phyloP scores from a whole-genome alignment of 2,113 vertebrate genomes.

The Xenopus laevis region DNA sequence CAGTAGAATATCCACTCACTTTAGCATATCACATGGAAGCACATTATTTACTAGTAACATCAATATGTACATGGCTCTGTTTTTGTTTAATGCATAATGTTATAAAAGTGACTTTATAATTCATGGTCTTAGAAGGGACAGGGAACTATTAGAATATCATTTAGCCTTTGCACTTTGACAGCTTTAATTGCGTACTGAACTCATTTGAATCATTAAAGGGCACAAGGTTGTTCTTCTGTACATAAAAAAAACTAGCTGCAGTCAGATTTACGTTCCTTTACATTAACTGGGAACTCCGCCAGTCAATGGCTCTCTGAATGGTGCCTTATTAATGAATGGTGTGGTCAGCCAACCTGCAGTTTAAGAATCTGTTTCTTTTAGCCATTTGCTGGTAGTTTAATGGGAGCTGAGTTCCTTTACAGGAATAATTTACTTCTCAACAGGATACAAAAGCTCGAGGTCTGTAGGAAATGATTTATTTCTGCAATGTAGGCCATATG shows the following conservation, averaged over 20 bases:
- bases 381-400: conserved; percentile 31
- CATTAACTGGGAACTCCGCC: conserved; percentile 1
- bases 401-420: conserved; percentile 39
- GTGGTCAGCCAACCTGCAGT: conserved; percentile 25
- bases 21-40: too few relatives aligned
- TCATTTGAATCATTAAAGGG: not conserved
- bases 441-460: conserved; percentile 36
- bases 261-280: not conserved
- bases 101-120: not conserved
- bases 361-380: conserved; percentile 40
- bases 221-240: not conserved
- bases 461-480: conserved; percentile 44
- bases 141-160: not conserved
- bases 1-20: too few relatives aligned
- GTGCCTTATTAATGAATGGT: conserved; percentile 26
- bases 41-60: too few relatives aligned
- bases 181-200: conserved; percentile 15
- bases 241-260: not conserved
- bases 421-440: conserved; percentile 44
- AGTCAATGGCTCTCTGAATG: not conserved
- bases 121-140: too few relatives aligned
- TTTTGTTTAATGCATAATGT: not conserved
- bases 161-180: not conserved
- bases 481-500: conserved; percentile 41
- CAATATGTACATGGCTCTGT: too few relatives aligned